These are phyloP conservation scores for Pterois miles DNA, from an alignment of 2,797 vertebrate genomes.

Conservation along the genomic window DNA sequence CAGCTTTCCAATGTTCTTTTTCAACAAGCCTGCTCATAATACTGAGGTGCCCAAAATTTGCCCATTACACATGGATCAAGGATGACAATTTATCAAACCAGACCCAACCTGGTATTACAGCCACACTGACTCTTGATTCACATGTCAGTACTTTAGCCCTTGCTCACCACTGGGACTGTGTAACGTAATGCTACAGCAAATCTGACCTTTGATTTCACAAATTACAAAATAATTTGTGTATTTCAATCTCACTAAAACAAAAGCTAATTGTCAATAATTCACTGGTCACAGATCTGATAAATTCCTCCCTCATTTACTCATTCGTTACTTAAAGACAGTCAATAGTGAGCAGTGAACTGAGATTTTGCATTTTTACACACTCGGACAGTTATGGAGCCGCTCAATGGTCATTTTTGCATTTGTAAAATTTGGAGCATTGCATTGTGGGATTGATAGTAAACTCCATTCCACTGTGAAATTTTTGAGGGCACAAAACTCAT, in stretches of 20 bases:
- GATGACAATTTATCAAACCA: neutral
- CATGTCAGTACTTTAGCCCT: neutral
- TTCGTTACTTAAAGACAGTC: neutral
- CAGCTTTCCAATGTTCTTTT: neutral
- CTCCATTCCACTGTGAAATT: no score
- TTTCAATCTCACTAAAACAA: no score
- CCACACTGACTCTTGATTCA: neutral
- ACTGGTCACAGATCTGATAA: neutral
- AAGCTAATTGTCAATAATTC: no score
- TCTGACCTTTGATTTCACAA: neutral
- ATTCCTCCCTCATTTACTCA: neutral
- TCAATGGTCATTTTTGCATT: neutral
- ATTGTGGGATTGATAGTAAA: neutral
- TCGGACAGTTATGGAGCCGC: neutral
- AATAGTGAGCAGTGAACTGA: no score
- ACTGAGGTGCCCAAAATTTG: neutral
- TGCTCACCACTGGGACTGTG: neutral
- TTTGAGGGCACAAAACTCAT: no score
- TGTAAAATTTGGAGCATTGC: neutral
- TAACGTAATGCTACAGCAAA: neutral
- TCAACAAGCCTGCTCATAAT: neutral
- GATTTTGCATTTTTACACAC: no score
- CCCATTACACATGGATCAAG: neutral
- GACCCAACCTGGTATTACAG: neutral
- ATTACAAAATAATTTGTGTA: neutral